Percentiles rank a stretch among this genome's conserved stretches.
phyloP scores from a whole-genome alignment of 92 coral and sea anemone species.

The Epizoanthus illoricatus region DNA sequence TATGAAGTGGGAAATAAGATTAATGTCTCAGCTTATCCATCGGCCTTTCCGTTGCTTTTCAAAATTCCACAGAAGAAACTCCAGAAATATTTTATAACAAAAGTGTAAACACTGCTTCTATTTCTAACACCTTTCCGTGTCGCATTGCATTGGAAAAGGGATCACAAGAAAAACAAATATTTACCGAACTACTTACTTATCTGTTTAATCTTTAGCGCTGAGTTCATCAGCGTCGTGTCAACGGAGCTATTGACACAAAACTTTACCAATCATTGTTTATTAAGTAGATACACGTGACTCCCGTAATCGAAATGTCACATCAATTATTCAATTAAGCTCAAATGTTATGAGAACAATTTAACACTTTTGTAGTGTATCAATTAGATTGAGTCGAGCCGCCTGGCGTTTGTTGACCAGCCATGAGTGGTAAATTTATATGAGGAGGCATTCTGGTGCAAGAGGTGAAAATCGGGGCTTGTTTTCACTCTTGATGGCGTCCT shows the following conservation, averaged over 20 bases:
- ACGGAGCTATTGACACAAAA: conserved; percentile 32
- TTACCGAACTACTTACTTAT: conserved; percentile 9
- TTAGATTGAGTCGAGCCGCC: neutral
- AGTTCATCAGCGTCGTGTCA: conserved; percentile 32
- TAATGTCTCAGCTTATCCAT: no score
- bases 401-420: conserved; percentile 3
- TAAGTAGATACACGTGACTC: conserved; percentile 38
- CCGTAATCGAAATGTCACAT: conserved; percentile 37
- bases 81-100: neutral
- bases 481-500: conserved; percentile 1
- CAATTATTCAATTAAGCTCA: conserved; percentile 32
- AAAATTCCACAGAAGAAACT: no score
- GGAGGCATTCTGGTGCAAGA: no score
- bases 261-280: conserved; percentile 35
- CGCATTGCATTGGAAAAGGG: neutral
- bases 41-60: no score
- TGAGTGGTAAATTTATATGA: no score
- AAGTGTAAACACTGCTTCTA: neutral
- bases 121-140: neutral
- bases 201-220: conserved; percentile 25
- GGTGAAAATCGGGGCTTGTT: no score
- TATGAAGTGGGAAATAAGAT: no score
- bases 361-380: conserved; percentile 17
- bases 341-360: conserved; percentile 43
- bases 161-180: neutral